A percentile compares a stretch with the other conserved stretches of the same genome.
These are phyloP conservation scores for Escarpia spicata DNA, from an alignment of 2,888 invertebrate species.

Conservation along the genomic window DNA sequence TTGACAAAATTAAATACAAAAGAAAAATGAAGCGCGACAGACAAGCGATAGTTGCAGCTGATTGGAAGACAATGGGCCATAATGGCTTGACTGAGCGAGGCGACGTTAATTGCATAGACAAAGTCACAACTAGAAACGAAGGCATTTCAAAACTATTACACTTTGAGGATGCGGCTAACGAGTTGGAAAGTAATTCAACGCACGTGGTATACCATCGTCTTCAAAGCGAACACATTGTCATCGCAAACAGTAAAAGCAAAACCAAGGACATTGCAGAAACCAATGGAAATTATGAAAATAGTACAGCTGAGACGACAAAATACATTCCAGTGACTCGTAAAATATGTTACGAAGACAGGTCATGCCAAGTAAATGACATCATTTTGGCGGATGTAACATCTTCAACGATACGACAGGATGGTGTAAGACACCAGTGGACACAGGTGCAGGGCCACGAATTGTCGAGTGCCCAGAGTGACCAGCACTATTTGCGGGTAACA, in stretches of 20 bases:
- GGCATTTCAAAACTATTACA: not conserved
- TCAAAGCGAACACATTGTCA: not conserved
- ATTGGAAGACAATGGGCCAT: not conserved
- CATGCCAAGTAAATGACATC: slow-evolving; percentile 4
- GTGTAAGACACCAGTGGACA: not conserved
- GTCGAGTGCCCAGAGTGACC: not conserved
- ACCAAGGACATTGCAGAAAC: not conserved
- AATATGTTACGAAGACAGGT: not conserved
- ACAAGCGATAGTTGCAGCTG: not conserved
- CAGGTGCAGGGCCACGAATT: not conserved
- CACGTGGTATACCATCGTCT: not conserved
- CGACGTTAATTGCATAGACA: not conserved
- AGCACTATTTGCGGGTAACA: not conserved
- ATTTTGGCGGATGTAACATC: not conserved
- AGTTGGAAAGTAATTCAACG: not conserved
- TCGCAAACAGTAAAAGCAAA: not conserved
- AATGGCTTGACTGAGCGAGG: not conserved
- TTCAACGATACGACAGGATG: not conserved
- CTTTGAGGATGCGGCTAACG: not conserved
- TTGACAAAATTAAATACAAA: not conserved
- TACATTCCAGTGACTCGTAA: not conserved
- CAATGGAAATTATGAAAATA: not conserved
- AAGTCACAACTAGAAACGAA: not conserved
- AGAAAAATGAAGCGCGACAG: not conserved
- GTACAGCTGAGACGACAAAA: no score